Base-by-base conservation (phyloP, 2,888 invertebrate genomes). In the Cactoblastis cactorum region DNA sequence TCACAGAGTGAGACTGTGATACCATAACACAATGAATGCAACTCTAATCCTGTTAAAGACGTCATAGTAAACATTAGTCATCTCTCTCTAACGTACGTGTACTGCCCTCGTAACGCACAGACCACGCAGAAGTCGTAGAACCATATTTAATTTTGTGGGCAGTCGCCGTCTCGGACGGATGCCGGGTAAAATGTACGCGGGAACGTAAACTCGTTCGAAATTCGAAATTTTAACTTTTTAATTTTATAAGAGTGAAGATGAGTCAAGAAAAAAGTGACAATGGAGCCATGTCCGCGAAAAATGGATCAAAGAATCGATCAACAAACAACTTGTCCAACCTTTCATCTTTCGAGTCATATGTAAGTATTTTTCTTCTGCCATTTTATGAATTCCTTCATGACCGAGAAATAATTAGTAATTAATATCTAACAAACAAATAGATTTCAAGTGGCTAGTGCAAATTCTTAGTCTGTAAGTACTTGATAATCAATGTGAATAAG, bases 181-280 rank as follows among this genome's bases (percentile, higher is more conserved):
- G 51, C 53, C 54, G 57, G 57, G 62, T 66, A 75, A 75, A 71
- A 77, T 76, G 78, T 60, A 59, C 63, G 69, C 67, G 64, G 61
- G 61, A 50, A 59, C 49, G 24, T 38, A 61, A 64, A 41, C 38
- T 22, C 53, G 55, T 50, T 63, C 50, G 45, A 59, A 56, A 59
- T 59, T 58, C 53, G 22, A 50, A 50, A 24, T 41, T 45, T 45
- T 35, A 28, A 32, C 54, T 54, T 55, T 53, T 55, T 53, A 48
- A 18, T 53, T 33, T 56, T 56, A 56, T 56, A 55, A 56, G 55
- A 53, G 57, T 46, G 53, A 69, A 65, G 61, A 75, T 75, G 73
- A 72, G 62, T 47, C 67, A 63, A 49, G 68, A 63, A 14, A 53
- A 59, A 11, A 65, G 59, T 61, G 67, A 64, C 9, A 59, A 61